Conservation (phyloP, 92 coral and sea anemone species). For the Paragorgia papillata region DNA sequence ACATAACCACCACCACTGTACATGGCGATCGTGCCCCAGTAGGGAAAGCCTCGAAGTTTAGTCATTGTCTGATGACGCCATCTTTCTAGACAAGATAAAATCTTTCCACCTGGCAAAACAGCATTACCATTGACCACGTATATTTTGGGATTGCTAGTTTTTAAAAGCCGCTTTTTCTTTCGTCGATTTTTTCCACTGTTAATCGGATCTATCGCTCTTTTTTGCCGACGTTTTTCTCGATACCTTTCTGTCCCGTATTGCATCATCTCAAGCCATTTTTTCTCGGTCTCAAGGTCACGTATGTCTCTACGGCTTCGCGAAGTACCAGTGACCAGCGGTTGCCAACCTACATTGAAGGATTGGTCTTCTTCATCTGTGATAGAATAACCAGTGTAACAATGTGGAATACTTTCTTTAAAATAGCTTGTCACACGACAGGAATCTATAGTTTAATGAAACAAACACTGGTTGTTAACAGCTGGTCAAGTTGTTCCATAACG, state of each 20-base stretch:
- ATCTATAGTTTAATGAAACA: too few species aligned
- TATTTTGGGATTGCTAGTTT: conserved; percentile 54
- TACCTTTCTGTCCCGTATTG: not conserved
- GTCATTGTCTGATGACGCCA: conserved; percentile 69
- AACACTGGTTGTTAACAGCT: too few species aligned
- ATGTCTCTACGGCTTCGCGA: conserved; percentile 2
- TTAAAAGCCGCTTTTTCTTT: conserved; percentile 44
- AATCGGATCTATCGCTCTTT: conserved; percentile 84
- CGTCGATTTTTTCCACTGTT: conserved; percentile 85
- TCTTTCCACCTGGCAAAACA: conserved; percentile 70
- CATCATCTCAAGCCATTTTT: conserved; percentile 35
- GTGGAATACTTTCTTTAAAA: conserved; percentile 46
- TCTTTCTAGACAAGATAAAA: conserved; percentile 82
- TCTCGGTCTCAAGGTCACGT: not conserved
- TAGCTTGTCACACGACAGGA: not conserved
- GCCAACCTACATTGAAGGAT: conserved; percentile 73
- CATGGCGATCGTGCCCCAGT: conserved; percentile 69
- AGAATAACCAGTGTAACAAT: conserved; percentile 65
- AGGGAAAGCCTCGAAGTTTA: conserved; percentile 82
- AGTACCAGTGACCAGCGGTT: conserved; percentile 42
- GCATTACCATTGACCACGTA: conserved; percentile 76
- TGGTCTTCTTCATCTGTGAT: conserved; percentile 54
- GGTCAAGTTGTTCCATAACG: too few species aligned
- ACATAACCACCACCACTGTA: conserved; percentile 90
- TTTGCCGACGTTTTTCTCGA: conserved; percentile 42